Percentiles rank a stretch among this genome's conserved stretches.
These are phyloP conservation scores for Quadroppia sp. DNA, from an alignment of 2,888 invertebrate genomes.

Conservation along the genomic window DNA sequence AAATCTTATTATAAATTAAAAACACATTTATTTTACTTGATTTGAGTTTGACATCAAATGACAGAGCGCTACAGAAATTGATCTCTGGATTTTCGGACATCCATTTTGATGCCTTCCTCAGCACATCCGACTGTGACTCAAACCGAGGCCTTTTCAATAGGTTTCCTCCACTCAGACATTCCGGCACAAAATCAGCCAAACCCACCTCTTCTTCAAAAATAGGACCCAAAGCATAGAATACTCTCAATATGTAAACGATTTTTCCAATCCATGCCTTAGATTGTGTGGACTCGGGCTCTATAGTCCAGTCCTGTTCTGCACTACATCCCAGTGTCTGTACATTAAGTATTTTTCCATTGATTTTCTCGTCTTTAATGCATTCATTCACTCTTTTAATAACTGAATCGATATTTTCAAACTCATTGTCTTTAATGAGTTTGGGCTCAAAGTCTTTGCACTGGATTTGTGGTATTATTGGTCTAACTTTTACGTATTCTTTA, in stretches of 20 bases:
- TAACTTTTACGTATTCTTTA: not conserved
- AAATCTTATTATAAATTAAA: too few relatives aligned
- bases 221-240: constrained; percentile 24
- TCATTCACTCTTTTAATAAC: constrained; percentile 35
- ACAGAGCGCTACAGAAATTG: constrained; percentile 25
- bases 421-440: not conserved
- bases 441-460: constrained; percentile 18
- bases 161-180: constrained; percentile 43
- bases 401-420: constrained; percentile 37
- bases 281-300: not conserved
- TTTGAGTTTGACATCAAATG: constrained; percentile 39
- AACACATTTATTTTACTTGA: too few relatives aligned
- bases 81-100: constrained; percentile 39
- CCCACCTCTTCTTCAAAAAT: constrained; percentile 40
- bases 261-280: not conserved
- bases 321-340: constrained; percentile 23
- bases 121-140: constrained; percentile 45
- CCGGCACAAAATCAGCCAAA: constrained; percentile 47
- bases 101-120: constrained; percentile 47
- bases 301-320: not conserved
- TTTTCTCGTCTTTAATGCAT: not conserved
- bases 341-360: constrained; percentile 30
- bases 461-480: constrained; percentile 1
- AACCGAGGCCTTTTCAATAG: constrained; percentile 47
- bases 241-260: constrained; percentile 22